Evolutionary conservation across 2,113 vertebrate species (phyloP).

Genomic region (Cnemophilus loriae): DNA sequence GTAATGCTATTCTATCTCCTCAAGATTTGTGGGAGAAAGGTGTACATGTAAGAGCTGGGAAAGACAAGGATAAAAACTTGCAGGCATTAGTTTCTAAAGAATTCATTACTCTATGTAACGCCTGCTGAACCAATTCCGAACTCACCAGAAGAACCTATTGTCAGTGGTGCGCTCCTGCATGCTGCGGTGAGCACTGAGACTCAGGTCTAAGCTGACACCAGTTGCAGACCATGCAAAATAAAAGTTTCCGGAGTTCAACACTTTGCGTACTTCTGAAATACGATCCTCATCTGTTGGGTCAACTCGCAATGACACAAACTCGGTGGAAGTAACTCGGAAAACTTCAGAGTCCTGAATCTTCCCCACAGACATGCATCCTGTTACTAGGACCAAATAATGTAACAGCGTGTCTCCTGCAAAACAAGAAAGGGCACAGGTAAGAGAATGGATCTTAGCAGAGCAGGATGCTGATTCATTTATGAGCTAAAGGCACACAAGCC

Average conservation of each 20-base stretch:
- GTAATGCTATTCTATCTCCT: not conserved
- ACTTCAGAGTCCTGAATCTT: conserved; percentile 98
- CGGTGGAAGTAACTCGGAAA: conserved; percentile 94
- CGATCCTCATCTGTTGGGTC: conserved; percentile 90
- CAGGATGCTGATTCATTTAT: accelerated
- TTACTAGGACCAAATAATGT: conserved; percentile 92
- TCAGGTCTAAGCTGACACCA: conserved; percentile 90
- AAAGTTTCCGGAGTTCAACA: conserved; percentile 94
- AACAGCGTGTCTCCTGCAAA: conserved; percentile 87
- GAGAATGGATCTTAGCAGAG: not conserved
- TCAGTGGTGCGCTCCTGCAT: conserved; percentile 89
- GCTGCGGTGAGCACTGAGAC: conserved; percentile 91
- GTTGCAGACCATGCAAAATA: conserved; percentile 95
- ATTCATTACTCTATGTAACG: accelerated
- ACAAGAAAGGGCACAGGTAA: not conserved
- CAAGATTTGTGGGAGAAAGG: not conserved
- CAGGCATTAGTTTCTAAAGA: not conserved
- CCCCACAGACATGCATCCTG: conserved; percentile 96
- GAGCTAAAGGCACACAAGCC: not conserved
- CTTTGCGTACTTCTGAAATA: conserved; percentile 90
- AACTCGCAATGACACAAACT: conserved; percentile 86
- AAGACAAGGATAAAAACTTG: not conserved
- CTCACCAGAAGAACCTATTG: conserved; percentile 97
- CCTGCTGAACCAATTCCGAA: not conserved
- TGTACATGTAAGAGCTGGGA: not conserved